phyloP scores from a whole-genome alignment of 2,888 invertebrate species.

The Hetaerina titia region DNA sequence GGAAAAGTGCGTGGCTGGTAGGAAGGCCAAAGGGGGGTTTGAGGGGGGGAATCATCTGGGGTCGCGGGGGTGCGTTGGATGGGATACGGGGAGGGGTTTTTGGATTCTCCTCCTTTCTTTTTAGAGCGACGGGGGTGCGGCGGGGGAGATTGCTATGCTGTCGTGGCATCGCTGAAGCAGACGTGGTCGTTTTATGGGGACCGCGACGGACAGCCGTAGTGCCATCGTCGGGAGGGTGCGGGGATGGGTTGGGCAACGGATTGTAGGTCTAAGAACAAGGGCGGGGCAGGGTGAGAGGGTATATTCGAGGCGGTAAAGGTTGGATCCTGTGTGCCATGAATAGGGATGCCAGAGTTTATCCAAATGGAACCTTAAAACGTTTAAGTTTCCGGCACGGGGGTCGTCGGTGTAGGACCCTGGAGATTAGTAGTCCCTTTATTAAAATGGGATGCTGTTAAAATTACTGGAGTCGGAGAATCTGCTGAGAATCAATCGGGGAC shows the following conservation, averaged over 20 bases:
- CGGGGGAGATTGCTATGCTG: background rate
- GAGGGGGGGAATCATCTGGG: background rate
- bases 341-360: too few species aligned
- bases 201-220: too few species aligned
- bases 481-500: too few species aligned
- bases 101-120: background rate
- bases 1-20: background rate
- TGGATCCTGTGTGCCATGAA: background rate
- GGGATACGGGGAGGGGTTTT: background rate
- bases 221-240: constrained; percentile 16
- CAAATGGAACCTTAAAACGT: too few species aligned
- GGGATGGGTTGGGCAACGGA: constrained; percentile 68
- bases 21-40: background rate
- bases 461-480: too few species aligned
- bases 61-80: background rate
- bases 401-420: too few species aligned
- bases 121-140: background rate
- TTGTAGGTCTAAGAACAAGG: constrained; percentile 66
- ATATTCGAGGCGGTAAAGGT: constrained; percentile 68
- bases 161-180: background rate
- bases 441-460: too few species aligned
- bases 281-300: constrained; percentile 69
- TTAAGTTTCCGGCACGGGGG: too few species aligned
- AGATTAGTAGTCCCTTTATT: too few species aligned
- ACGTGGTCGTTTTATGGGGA: background rate